Conservation (phyloP, 2,113 vertebrate species). For the Gasterosteus aculeatus region DNA sequence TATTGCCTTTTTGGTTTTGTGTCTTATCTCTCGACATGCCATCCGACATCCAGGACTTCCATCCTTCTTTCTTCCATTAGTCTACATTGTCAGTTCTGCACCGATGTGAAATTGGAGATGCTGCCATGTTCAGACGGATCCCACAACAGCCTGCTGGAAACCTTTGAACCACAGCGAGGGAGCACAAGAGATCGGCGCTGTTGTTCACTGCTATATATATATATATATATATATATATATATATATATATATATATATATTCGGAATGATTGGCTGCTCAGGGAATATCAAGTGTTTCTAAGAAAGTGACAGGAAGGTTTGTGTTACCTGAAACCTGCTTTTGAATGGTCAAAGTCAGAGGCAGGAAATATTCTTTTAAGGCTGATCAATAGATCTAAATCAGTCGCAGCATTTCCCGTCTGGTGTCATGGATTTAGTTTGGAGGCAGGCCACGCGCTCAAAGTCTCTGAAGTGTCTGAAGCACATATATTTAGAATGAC, state of each 20-base stretch:
- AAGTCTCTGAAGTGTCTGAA: too few relatives aligned
- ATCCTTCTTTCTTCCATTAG: constrained; percentile 11
- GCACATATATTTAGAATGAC: constrained; percentile 53
- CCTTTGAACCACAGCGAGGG: constrained; percentile 46
- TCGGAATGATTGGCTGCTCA: background rate
- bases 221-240: background rate
- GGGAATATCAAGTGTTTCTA: background rate
- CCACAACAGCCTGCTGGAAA: constrained; percentile 18
- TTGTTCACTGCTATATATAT: background rate
- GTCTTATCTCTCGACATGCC: background rate
- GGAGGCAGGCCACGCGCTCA: constrained; percentile 2
- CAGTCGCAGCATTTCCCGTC: background rate
- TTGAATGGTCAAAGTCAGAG: background rate
- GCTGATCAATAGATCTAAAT: constrained; percentile 27
- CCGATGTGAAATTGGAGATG: constrained; percentile 6
- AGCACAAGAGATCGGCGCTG: background rate
- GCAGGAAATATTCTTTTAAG: background rate
- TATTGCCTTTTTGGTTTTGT: constrained; percentile 11
- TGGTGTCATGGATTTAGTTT: constrained; percentile 29
- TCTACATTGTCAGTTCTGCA: constrained; percentile 6
- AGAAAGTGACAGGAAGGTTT: background rate
- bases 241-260: background rate
- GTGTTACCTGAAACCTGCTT: background rate
- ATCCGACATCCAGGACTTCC: background rate
- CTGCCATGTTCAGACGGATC: constrained; percentile 1